Evolutionary conservation across 2,113 vertebrate genomes (phyloP), one percentile per base, ranked within the genome.

Genomic region (Pitta sordida): DNA sequence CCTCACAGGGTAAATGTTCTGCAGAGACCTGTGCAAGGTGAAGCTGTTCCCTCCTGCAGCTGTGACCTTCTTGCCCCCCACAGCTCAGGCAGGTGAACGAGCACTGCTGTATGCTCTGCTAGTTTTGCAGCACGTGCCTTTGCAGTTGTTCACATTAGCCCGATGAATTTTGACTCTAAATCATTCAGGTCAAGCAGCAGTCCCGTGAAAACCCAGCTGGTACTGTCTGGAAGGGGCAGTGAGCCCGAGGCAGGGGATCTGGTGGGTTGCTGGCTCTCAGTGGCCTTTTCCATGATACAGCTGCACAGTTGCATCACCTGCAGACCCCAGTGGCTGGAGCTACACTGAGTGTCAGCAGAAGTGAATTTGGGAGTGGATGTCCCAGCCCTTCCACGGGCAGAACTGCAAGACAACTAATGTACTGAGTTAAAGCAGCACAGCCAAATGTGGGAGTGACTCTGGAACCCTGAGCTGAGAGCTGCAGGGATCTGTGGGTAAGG

Each of bases 71-170:
- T 43, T 71, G 52, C 58, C 79, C 27, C 34, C 51, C 4, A 6
- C 32, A 20, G 74, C 75, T 63, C 75, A 63, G 37, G 22, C 37
- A 55, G 59, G 81, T 11, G 32, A 58, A 17, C 5, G 63, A 51
- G 44, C 0, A 0, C 62, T 85, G 62, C 80, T 0, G 0, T 24
- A 44, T 68, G 63, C 67, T 43, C 0, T 0, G 22, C 20, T 62
- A 15, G 46, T 13, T 65, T 77, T 81, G 68, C 69, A 84, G 73
- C 0, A 0, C 59, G 63, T 73, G 63, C 58, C 53, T 5, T 58
- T 86, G 24, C 62, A 36, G 52, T 44, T 73, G 24, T n/a, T 91
- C 16, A 15, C 0, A 0, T 73, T n/a, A 74, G 55, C 22, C 15
- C 46, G 23, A 4, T 49, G 62, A 39, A 48, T 70, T 86, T 41